A percentile compares a stretch with the other conserved stretches of the same genome.
Conservation (phyloP, 2,888 invertebrate species). For the Aporophyla nigra region DNA sequence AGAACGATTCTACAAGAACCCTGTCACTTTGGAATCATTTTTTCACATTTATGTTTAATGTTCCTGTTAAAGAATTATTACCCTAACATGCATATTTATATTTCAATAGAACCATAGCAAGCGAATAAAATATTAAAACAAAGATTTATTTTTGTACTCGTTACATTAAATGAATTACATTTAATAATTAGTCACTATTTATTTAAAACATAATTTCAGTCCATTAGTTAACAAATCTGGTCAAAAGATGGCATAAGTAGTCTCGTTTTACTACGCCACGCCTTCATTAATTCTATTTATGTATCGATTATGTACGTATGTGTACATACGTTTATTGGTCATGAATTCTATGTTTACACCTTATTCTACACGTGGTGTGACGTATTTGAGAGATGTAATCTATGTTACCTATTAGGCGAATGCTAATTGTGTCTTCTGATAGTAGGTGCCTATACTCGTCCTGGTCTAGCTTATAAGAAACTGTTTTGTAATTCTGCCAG, state of each 20-base stretch:
- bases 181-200: not conserved
- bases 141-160: not conserved
- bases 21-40: not conserved
- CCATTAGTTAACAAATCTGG: not conserved
- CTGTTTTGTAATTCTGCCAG: too few species aligned
- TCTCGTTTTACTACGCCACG: not conserved
- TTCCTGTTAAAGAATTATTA: not conserved
- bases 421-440: not conserved
- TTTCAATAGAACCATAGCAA: too few species aligned
- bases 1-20: not conserved
- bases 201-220: not conserved
- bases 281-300: not conserved
- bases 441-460: not conserved
- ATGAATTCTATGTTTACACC: conserved; percentile 29
- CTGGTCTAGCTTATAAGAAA: too few species aligned
- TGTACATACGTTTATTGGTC: not conserved
- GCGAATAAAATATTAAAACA: not conserved
- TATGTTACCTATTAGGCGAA: not conserved
- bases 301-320: not conserved
- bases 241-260: conserved; percentile 73
- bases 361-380: conserved; percentile 44
- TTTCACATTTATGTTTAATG: not conserved
- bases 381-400: conserved; percentile 1
- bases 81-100: not conserved
- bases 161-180: not conserved